Evolutionary conservation across 2,888 invertebrate genomes (phyloP), one percentile per base, ranked within the genome.

Genomic region (Marronus borbonicus): DNA sequence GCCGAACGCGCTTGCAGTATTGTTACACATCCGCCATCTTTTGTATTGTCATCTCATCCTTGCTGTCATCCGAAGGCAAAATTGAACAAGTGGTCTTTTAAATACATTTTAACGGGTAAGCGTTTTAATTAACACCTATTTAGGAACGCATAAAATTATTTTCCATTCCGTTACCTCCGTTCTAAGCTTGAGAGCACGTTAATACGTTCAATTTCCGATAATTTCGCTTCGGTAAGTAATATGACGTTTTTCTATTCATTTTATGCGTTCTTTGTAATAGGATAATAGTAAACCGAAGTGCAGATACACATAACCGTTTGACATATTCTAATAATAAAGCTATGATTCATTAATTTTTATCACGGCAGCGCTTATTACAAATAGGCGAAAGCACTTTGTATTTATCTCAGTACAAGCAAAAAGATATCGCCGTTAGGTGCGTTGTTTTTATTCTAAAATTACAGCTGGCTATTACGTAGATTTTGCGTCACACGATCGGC

Each of bases 31-130:
- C 76, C 76, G 78, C 78, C 78, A 78, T 78, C 75, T 78, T 78
- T 62, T 62, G 66, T 78, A 68, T 76, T 78, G 78, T 78, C 75
- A 75, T 78, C 76, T 60, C 68, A 76, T 68, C 76, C n/a, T 39
- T 55, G 55, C 58, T 76, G 76, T 76, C 69, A 76, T 69, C 64
- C 50, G 52, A 65, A 17, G 0, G 68, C 58, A 69, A 78, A 78
- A 78, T 78, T 78, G 60, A 75, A 75, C 75, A 75, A 78, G 78
- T 78, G 78, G 62, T 76, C 52, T 44, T 74, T 74, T 60, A 74
- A 74, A 74, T 5, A 60, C 5, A 60, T 74, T 60, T 60, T 49
- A 24, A 10, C 44, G 60, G 72, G 72, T 74, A 39, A 74, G 72
- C 55, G 20, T 60, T 39, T 58, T 20, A 17, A 55, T 60, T 74